Base-by-base conservation (phyloP, 2,888 invertebrate species). In the Folsomia manolachei region DNA sequence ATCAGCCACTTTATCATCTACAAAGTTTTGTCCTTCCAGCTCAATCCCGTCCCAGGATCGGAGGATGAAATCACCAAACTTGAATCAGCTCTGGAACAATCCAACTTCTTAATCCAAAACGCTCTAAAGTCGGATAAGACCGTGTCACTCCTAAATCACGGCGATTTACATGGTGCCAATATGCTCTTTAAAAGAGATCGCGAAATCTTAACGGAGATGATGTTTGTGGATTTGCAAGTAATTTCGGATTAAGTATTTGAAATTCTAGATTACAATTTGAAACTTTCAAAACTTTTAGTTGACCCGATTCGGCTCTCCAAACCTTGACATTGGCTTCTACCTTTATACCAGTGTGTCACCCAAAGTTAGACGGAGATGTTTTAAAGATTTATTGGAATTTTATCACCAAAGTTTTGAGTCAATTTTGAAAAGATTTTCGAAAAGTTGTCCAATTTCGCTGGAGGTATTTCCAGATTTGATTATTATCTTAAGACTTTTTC, bases 291-390 rank as follows among this genome's bases (percentile, higher is more conserved):
- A 51, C 18, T 51, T 61, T 27, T 27, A 69, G 69, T 39, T 69
- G 19, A 66, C 53, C 4, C 65, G 70, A 0, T 53, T 65, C 7
- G 74, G 71, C 1, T 72, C 72, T 14, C 74, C 74, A 25, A 63
- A 39, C 19, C 19, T 72, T 61, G 74, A 74, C 26, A 25, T 74
- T 27, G 74, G 74, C 1, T 70, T 72, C 53, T 74, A 56, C 24
- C 25, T 74, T 1, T 72, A 61, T 25, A 74, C 70, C 11, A 70
- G 70, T 21, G 71, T 74, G 1, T 63, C 70, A 53, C 67, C 71
- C n/a, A 51, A 56, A 27, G 69, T 71, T 18, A 60, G 70, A 1
- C 26, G 21, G 39, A 19, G 23, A 9, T 14, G 19, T 19, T 23
- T 63, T 23, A 21, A 53, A 53, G 39, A 63, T 25, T 64, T 73